Evolutionary conservation across 2,113 vertebrate species (phyloP).

Genomic region (Pomatorhinus ruficollis): DNA sequence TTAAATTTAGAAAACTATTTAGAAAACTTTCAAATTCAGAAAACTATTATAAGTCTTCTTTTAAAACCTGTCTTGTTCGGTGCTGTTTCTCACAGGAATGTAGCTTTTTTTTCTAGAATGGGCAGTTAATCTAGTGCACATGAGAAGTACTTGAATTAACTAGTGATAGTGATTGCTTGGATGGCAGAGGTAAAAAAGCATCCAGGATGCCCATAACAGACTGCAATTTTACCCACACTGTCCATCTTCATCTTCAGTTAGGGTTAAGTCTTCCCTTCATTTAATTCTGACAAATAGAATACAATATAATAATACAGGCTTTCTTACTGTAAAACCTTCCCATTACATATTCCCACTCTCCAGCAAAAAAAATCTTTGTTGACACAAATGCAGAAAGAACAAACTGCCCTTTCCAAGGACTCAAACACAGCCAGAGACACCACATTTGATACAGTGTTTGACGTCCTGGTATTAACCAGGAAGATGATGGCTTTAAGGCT

Average conservation of each 20-base stretch:
- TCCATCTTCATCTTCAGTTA: not conserved
- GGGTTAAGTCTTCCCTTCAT: not conserved
- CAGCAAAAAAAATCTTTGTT: not conserved
- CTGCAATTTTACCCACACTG: not conserved
- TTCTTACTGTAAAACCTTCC: not conserved
- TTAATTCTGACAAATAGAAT: not conserved
- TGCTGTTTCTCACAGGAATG: not conserved
- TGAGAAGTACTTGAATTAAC: not conserved
- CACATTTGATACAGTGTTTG: not conserved
- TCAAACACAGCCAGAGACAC: not conserved
- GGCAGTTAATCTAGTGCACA: accelerated
- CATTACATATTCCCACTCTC: not conserved
- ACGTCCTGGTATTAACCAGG: not conserved
- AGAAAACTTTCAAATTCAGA: not conserved
- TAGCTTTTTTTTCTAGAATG: not conserved
- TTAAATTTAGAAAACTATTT: not conserved
- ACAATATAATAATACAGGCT: not conserved
- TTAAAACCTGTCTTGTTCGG: not conserved
- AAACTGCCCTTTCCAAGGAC: not conserved
- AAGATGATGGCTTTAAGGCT: not conserved
- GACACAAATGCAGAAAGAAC: not conserved
- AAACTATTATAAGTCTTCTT: conserved; percentile 4
- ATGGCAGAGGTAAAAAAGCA: not conserved
- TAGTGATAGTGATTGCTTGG: not conserved
- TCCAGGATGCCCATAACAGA: not conserved